Base-by-base conservation (phyloP, 1,140 invertebrate species). In the Anoplophora glabripennis region DNA sequence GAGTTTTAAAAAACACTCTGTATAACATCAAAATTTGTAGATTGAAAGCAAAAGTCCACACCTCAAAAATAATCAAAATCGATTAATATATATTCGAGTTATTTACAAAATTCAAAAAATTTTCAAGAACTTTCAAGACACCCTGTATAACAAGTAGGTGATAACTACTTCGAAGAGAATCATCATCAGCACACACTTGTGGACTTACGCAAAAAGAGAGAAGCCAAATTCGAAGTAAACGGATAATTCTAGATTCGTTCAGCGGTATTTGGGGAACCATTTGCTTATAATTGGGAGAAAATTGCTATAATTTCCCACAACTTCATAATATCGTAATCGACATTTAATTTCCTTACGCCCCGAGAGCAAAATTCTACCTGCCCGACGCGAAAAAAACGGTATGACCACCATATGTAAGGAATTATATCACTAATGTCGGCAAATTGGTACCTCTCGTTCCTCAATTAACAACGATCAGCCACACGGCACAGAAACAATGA, bases 281-380 rank as follows among this genome's bases (percentile, higher is more conserved):
- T 59, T 59, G 59, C 44, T 12, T 28, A 58, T 64, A 64, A 61
- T 64, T 57, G 54, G 21, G 38, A 46, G 44, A 45, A 61, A 64
- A 64, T 64, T 64, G 59, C 58, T 64, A 58, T 64, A 64, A 64
- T 64, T 57, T 57, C 45, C 53, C 58, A 61, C 58, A 51, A 57
- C 53, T 61, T 61, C 53, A 61, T 60, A 64, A 53, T 36, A 61
- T 58, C 44, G 61, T 64, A 61, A 64, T 64, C 58, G 59, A 64
- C 59, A 61, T 64, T 64, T 64, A 64, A 64, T 64, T 61, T 49
- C 35, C 57, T 21, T 37, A 46, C 42, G 58, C 52, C 54, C 15
- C 33, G 33, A 64, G 57, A 49, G 52, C 38, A 37, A 33, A 59
- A 46, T 56, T 64, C 52, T 64, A 59, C 57, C 62, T 51, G 57